phyloP scores from a whole-genome alignment of 1,140 invertebrate species.

The Paraescarpia echinospica region DNA sequence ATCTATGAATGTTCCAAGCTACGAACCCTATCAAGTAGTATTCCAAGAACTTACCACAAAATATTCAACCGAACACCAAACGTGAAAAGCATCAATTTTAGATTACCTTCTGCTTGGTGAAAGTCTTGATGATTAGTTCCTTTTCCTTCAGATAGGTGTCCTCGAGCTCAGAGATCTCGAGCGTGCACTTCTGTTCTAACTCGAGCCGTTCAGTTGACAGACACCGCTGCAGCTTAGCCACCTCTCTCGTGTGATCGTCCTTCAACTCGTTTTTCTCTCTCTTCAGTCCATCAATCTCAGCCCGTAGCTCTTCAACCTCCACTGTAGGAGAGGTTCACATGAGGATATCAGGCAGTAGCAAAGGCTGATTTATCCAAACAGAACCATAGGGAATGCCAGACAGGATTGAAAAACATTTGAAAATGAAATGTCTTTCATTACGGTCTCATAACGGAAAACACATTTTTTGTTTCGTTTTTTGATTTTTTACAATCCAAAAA shows the following conservation, averaged over 20 bases:
- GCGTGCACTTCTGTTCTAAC: constrained; percentile 14
- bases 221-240: constrained; percentile 4
- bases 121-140: neutral
- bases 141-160: constrained; percentile 15
- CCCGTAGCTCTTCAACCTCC: constrained; percentile 17
- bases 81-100: constrained; percentile 16
- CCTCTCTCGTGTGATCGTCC: constrained; percentile 3
- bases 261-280: neutral
- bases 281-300: constrained; percentile 13
- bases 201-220: constrained; percentile 9
- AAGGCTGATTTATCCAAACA: neutral
- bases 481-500: too few relatives aligned
- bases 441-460: too few relatives aligned
- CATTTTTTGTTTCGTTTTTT: too few relatives aligned
- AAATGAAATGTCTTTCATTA: too few relatives aligned
- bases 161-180: constrained; percentile 23
- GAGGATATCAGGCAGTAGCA: neutral
- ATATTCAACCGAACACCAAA: constrained; percentile 14
- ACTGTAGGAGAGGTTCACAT: neutral
- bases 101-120: neutral
- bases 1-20: too few relatives aligned
- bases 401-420: too few relatives aligned
- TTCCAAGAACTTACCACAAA: neutral
- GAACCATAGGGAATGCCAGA: too few relatives aligned
- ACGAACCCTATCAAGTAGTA: too few relatives aligned